Conservation (phyloP, 2,113 vertebrate genomes). For the Ammodytes marinus region DNA sequence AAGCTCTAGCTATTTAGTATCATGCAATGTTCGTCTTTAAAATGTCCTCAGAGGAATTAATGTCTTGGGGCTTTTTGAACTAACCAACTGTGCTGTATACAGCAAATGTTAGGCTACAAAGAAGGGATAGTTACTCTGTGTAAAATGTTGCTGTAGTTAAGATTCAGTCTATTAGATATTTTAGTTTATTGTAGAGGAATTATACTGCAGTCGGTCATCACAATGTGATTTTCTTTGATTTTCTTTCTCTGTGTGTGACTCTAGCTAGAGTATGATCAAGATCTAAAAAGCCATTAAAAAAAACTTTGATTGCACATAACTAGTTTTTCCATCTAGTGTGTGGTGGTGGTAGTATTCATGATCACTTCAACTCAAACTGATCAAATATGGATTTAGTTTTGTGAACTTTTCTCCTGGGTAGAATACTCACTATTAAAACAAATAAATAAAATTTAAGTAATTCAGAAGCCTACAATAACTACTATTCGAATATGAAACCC, state of each 20-base stretch:
- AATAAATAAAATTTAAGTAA: no score
- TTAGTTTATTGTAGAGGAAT: background rate
- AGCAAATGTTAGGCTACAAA: background rate
- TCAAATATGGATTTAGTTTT: background rate
- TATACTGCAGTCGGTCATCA: background rate
- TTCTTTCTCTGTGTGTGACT: no score
- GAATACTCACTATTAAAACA: no score
- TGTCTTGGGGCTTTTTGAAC: background rate
- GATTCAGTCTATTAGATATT: background rate
- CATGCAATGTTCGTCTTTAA: background rate
- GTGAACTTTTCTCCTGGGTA: background rate
- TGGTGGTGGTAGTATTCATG: background rate
- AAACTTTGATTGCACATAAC: background rate
- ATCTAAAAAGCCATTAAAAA: background rate
- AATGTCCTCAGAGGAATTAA: background rate
- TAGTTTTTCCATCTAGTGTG: background rate
- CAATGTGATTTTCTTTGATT: background rate
- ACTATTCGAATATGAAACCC: background rate
- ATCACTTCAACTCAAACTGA: background rate
- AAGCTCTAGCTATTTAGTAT: background rate
- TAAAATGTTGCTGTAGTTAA: background rate
- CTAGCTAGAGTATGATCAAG: background rate
- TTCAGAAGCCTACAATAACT: background rate
- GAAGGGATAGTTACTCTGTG: no score
- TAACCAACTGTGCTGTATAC: background rate